Conservation (phyloP, 2,797 vertebrate species). For the Clarias platycephalus region DNA sequence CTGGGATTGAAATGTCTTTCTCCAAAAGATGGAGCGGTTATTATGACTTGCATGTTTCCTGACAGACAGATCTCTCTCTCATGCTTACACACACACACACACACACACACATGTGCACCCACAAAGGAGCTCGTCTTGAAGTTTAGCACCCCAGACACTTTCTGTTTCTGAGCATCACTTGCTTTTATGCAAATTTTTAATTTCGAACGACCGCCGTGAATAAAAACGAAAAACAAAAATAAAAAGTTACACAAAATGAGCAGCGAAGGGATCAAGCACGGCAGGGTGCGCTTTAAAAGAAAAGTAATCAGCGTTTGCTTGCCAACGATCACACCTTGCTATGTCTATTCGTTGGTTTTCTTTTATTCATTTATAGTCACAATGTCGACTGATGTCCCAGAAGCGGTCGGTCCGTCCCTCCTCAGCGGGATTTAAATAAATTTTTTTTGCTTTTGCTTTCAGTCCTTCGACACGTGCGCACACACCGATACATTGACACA, state of each 20-base stretch:
- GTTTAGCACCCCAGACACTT: not conserved
- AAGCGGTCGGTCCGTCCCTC: not conserved
- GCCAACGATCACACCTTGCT: not conserved
- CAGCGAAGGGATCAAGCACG: not conserved
- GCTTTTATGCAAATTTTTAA: not conserved
- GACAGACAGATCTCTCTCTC: not conserved
- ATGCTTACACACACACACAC: not conserved
- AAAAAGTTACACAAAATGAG: not conserved
- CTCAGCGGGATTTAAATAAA: not conserved
- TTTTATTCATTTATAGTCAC: not conserved
- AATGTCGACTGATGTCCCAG: not conserved
- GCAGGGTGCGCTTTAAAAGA: not conserved
- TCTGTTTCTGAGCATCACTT: not conserved
- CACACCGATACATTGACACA: not conserved
- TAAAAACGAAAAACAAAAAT: not conserved
- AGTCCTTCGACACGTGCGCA: not conserved
- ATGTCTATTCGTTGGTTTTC: no score
- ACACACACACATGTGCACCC: no score
- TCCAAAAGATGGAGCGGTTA: not conserved
- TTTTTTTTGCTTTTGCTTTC: not conserved
- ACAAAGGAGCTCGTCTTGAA: not conserved
- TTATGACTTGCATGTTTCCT: no score
- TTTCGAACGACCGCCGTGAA: not conserved
- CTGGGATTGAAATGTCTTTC: not conserved
- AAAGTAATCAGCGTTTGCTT: not conserved